Percentiles rank a stretch among this genome's conserved stretches.
Evolutionary conservation across 2,888 invertebrate species (phyloP).

Genomic region (Oligia fasciuncula): DNA sequence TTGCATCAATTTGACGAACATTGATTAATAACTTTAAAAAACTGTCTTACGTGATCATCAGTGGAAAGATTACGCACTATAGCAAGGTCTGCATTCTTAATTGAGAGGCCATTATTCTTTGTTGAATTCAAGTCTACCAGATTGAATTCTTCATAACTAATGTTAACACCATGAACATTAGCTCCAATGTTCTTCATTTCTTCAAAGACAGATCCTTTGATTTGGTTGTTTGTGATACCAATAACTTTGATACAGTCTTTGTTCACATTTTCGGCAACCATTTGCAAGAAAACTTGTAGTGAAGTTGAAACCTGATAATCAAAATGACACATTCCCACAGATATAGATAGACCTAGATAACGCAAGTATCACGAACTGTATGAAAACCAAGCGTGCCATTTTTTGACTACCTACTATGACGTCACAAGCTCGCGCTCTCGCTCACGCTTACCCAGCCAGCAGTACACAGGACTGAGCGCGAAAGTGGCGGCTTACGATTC

Average conservation of each 20-base stretch:
- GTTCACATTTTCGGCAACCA: slow-evolving; percentile 69
- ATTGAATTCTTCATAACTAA: slow-evolving; percentile 55
- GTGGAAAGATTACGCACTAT: slow-evolving; percentile 61
- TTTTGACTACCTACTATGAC: too few relatives aligned
- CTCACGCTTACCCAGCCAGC: too few relatives aligned
- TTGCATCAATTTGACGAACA: not conserved
- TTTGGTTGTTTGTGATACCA: slow-evolving; percentile 50
- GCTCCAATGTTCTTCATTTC: slow-evolving; percentile 54
- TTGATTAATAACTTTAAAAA: not conserved
- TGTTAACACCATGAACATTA: slow-evolving; percentile 45
- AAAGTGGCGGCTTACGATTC: too few relatives aligned
- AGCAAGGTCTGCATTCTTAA: slow-evolving; percentile 57
- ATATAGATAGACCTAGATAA: too few relatives aligned
- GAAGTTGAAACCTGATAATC: slow-evolving; percentile 59
- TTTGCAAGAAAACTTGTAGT: slow-evolving; percentile 67
- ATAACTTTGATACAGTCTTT: slow-evolving; percentile 61
- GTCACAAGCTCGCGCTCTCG: too few relatives aligned
- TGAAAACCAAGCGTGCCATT: too few relatives aligned
- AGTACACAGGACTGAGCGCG: too few relatives aligned
- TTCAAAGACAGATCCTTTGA: slow-evolving; percentile 48
- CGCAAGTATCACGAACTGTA: too few relatives aligned
- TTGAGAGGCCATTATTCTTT: slow-evolving; percentile 10
- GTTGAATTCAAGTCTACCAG: slow-evolving; percentile 15
- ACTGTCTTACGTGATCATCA: slow-evolving; percentile 57
- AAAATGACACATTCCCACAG: not conserved